Base-by-base conservation (phyloP, 2,797 vertebrate genomes). In the Garrulus glandarius region DNA sequence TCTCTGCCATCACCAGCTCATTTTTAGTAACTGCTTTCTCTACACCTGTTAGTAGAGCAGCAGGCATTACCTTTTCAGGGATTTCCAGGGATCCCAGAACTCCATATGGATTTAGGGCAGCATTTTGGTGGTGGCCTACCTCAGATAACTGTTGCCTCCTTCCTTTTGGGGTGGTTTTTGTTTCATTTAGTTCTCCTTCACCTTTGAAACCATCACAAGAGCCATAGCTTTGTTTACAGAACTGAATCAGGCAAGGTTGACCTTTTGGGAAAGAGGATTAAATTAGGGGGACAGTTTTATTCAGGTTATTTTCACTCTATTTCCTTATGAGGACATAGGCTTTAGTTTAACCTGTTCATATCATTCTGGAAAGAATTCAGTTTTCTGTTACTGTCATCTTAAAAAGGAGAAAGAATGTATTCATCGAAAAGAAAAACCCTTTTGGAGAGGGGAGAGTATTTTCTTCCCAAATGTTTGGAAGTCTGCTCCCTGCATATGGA, bases 191-290 rank as follows among this genome's bases (percentile, higher is more conserved):
- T 72, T 96, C 72, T 93, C 15, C 26, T 91, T 92, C 64, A 43
- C n/a, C 43, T 78, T 95, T 93, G 87, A 96, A 92, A 84, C 87
- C 93, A 93, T 96, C 88, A 27, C 19, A 29, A 96, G 93, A 97
- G 97, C 97, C 97, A 96, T 95, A 92, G 92, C 64, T 92, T 92
- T 96, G 97, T 97, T 97, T 97, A 96, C 97, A 96, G 93, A 96
- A 63, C 63, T 82, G 90, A 94, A 76, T 80, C 20, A 53, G 94
- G 93, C 87, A 44, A 91, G 82, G 87, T 39, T 88, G 81, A 85
- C 69, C 69, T 90, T 89, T 88, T 65, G 88, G 82, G 74, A 94
- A 94, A 86, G 65, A 75, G 59, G 32, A 60, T 16, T 64, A 64
- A 87, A 46, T 2, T 27, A 13, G 34, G 32, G 59, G 9, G 27